phyloP scores from a whole-genome alignment of 2,888 invertebrate species.

The Ischnura elegans region DNA sequence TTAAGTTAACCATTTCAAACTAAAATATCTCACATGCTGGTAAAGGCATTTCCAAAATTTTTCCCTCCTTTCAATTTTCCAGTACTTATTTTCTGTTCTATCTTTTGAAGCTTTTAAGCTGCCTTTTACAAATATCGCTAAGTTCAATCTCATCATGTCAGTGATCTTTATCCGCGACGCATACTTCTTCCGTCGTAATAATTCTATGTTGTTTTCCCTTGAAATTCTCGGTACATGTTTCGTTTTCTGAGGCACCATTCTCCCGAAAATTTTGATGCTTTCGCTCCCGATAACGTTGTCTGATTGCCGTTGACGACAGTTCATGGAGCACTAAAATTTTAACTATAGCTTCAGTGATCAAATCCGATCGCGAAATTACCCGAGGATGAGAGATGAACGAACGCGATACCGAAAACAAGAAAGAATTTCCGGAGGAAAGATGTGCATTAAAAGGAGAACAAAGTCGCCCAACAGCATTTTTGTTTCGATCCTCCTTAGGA shows the following conservation, averaged over 20 bases:
- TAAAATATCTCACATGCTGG: too few species aligned
- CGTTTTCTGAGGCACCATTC: too few species aligned
- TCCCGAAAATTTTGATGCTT: too few species aligned
- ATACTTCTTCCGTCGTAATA: not conserved
- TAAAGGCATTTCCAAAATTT: not conserved
- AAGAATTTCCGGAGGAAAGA: not conserved
- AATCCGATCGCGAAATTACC: not conserved
- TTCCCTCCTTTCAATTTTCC: not conserved
- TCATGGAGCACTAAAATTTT: not conserved
- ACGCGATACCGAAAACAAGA: not conserved
- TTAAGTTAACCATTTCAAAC: too few species aligned
- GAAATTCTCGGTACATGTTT: too few species aligned
- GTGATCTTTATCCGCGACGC: not conserved
- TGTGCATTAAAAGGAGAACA: not conserved
- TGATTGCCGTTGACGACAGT: not conserved
- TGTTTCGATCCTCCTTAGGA: not conserved
- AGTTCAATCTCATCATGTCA: not conserved
- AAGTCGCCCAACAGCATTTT: conserved; percentile 1
- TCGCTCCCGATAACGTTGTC: not conserved
- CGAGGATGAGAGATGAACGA: not conserved
- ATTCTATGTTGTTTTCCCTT: not conserved
- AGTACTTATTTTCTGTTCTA: not conserved
- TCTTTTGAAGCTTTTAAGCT: not conserved
- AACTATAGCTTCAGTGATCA: not conserved
- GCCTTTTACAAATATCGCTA: not conserved